A percentile compares a stretch with the other conserved stretches of the same genome.
These are phyloP conservation scores for Zygogramma bicolorata DNA, from an alignment of 2,888 invertebrate species.

Conservation along the genomic window DNA sequence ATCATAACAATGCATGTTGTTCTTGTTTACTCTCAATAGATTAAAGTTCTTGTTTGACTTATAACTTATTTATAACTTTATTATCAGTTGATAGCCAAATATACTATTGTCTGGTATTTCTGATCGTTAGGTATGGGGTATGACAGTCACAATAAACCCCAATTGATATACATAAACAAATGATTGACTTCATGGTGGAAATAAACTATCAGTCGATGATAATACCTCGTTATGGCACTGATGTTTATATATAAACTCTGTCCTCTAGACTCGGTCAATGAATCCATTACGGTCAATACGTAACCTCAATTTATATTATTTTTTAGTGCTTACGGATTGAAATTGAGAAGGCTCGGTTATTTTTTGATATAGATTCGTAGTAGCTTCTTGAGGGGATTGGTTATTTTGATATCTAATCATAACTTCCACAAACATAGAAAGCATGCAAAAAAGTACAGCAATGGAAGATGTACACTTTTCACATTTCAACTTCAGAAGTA, in stretches of 20 bases:
- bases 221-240: not conserved
- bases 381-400: no score
- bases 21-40: constrained; percentile 15
- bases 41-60: constrained; percentile 22
- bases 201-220: not conserved
- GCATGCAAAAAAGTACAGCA: no score
- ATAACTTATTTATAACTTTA: constrained; percentile 10
- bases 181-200: not conserved
- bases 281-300: not conserved
- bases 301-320: not conserved
- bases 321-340: no score
- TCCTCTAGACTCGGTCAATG: not conserved
- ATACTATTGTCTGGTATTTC: not conserved
- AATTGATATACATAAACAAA: no score
- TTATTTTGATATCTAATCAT: no score
- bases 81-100: constrained; percentile 8
- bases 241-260: not conserved
- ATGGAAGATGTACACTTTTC: no score
- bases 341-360: no score
- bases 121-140: constrained; percentile 2
- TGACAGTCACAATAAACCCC: no score
- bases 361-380: no score
- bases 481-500: no score
- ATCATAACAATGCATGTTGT: not conserved
- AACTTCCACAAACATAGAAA: no score